Base-by-base conservation (phyloP, 2,888 invertebrate genomes). In the Branchellion lobata region DNA sequence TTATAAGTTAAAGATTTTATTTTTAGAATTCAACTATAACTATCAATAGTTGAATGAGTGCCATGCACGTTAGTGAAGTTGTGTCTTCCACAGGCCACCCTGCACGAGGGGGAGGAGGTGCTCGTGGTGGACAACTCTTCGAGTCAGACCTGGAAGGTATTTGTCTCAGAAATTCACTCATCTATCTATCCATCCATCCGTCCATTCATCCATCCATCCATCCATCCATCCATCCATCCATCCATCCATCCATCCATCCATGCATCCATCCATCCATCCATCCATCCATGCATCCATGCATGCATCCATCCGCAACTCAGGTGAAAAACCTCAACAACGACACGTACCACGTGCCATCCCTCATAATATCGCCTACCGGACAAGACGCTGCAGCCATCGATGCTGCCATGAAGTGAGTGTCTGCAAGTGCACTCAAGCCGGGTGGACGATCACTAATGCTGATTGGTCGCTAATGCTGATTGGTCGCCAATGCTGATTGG, bases 31-130 rank as follows among this genome's bases (percentile, higher is more conserved):
- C n/a, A n/a, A n/a, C n/a, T n/a, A n/a, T n/a, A n/a, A n/a, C n/a
- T n/a, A n/a, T n/a, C n/a, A n/a, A n/a, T n/a, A n/a, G n/a, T n/a
- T n/a, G n/a, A n/a, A n/a, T n/a, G n/a, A n/a, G n/a, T n/a, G n/a
- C n/a, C n/a, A n/a, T n/a, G n/a, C n/a, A n/a, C n/a, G n/a, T n/a
- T n/a, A n/a, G n/a, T n/a, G n/a, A n/a, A n/a, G n/a, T n/a, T n/a
- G n/a, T n/a, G n/a, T 68, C 1, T 77, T 29, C 5, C 82, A 33
- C 82, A 87, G 87, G 84, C 86, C 53, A 84, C 84, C 34, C 81
- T 87, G 47, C 81, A 81, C 5, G 86, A 86, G 81, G 86, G 86
- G 0, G 87, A 87, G 71, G 84, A 85, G 1, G 74, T 87, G 47
- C 85, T 84, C 1, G 80, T 87, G n/a, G 34, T 86, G 14, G 85